Base-by-base conservation (phyloP, 2,888 invertebrate species). In the Tuberolachnus salignus region DNA sequence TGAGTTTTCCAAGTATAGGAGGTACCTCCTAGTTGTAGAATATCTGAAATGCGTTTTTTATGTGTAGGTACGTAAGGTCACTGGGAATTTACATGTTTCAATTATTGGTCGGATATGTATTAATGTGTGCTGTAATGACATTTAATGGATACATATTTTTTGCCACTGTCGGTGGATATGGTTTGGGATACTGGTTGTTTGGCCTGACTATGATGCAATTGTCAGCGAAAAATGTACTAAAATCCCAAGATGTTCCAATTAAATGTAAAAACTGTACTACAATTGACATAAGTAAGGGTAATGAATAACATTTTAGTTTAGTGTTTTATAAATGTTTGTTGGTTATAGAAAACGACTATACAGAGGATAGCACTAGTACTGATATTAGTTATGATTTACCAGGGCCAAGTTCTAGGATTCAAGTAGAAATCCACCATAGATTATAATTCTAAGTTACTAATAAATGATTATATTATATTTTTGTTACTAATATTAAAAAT, bases 91-190 rank as follows among this genome's bases (percentile, higher is more conserved):
- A 82, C 71, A 59, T 80, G 59, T 55, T 81, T 71, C 82, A 82
- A 81, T 80, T 81, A 21, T 55, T 82, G 1, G 34, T 91, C 66
- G 91, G 91, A 42, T 92, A 92, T 85, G 84, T 92, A 72, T 86
- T 92, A 42, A 92, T 92, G 92, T 84, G 92, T 82, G 88, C 89
- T 42, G 90, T 92, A n/a, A 92, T 92, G 92, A 85, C 90, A 16
- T 92, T 89, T 86, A 92, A 92, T 85, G 90, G 88, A 42, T 91
- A 91, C 83, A 85, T 92, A 78, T 87, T 89, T 81, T 86, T 91
- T 69, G 88, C 91, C 14, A 88, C 91, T 71, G 87, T 90, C 6
- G 85, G 90, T 75, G 92, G 92, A 26, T 90, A 90, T 85, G 80
- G 78, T 51, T 44, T 81, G 13, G 82, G 81, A 16, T 82, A 82